phyloP scores from a whole-genome alignment of 2,113 vertebrate species.

The Nannospalax galili region DNA sequence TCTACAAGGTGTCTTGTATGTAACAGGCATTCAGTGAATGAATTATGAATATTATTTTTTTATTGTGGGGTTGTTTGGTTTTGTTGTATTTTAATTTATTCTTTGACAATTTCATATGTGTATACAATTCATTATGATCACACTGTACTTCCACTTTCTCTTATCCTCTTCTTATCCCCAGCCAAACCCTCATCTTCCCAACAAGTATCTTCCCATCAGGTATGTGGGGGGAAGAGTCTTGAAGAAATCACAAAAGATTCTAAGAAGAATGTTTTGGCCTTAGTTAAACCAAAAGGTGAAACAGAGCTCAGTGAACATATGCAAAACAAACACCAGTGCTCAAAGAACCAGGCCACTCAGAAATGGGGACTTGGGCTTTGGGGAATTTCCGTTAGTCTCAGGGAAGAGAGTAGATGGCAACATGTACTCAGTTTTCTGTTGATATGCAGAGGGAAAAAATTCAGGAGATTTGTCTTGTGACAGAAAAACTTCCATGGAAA shows the following conservation, averaged over 20 bases:
- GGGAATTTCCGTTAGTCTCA: no score
- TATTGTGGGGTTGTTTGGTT: not conserved
- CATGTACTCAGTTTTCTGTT: no score
- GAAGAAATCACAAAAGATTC: not conserved
- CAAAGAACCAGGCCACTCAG: no score
- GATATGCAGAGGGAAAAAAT: no score
- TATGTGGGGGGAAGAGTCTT: not conserved
- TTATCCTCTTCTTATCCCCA: not conserved
- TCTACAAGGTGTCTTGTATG: not conserved
- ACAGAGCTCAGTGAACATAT: not conserved
- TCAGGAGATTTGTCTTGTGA: no score
- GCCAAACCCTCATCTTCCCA: no score
- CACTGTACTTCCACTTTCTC: not conserved
- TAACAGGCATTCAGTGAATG: not conserved
- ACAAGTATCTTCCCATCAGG: not conserved
- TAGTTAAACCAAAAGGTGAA: not conserved
- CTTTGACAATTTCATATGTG: no score
- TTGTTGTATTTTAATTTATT: not conserved
- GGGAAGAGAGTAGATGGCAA: no score
- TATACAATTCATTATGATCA: not conserved
- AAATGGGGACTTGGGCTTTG: no score
- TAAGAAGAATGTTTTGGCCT: not conserved
- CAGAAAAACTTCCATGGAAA: not conserved
- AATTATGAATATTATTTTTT: not conserved
- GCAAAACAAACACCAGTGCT: not conserved